Evolutionary conservation across 2,888 invertebrate genomes (phyloP).

Genomic region (Oscheius sp.): DNA sequence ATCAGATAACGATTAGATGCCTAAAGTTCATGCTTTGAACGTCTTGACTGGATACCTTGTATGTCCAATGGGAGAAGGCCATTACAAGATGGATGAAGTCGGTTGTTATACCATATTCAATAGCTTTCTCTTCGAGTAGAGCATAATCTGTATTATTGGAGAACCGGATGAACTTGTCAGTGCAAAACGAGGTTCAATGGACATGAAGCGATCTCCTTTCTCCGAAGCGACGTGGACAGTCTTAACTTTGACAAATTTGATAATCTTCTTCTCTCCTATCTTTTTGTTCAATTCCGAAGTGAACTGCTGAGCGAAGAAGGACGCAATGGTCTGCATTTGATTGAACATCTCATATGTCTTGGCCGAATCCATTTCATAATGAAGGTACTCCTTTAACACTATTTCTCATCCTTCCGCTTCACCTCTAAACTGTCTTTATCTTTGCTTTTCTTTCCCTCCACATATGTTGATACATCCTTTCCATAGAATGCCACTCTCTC

Average conservation of each 20-base stretch:
- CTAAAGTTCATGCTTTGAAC: slow-evolving; percentile 1
- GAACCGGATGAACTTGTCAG: slow-evolving; percentile 28
- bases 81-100: slow-evolving; percentile 31
- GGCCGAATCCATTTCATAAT: slow-evolving; percentile 17
- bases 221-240: neutral
- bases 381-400: slow-evolving; percentile 10
- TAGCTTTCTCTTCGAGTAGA: slow-evolving; percentile 23
- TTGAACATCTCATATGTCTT: slow-evolving; percentile 24
- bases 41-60: slow-evolving; percentile 14
- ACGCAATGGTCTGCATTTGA: slow-evolving; percentile 32
- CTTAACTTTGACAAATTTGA: slow-evolving; percentile 22
- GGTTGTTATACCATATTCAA: slow-evolving; percentile 8
- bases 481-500: slow-evolving; percentile 25
- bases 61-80: slow-evolving; percentile 34
- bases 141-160: slow-evolving; percentile 28
- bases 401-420: neutral
- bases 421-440: neutral
- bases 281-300: neutral
- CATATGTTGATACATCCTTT: slow-evolving; percentile 16
- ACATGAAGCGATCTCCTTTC: slow-evolving; percentile 29
- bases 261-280: neutral
- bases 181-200: slow-evolving; percentile 19
- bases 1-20: slow-evolving; percentile 19
- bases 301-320: slow-evolving; percentile 24
- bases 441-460: neutral